A percentile compares a stretch with the other conserved stretches of the same genome.
These are phyloP conservation scores for Sebastes variabilis DNA, from an alignment of 2,797 vertebrate species.

Conservation along the genomic window DNA sequence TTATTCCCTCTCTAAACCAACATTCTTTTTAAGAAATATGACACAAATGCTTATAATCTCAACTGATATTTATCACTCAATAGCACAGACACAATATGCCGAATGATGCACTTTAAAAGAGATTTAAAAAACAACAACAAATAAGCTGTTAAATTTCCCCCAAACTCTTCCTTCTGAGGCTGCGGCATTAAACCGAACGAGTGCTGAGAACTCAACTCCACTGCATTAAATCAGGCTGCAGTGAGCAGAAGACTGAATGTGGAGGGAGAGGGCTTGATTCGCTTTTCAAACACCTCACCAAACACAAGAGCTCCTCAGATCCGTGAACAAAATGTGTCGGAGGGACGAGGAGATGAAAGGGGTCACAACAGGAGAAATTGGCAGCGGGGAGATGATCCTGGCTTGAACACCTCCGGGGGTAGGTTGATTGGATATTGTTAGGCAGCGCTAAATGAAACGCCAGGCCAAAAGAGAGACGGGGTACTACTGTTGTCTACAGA, in stretches of 20 bases:
- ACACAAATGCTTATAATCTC: background rate
- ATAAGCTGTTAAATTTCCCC: slow-evolving; percentile 37
- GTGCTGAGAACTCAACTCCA: slow-evolving; percentile 53
- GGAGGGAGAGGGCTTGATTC: slow-evolving; percentile 43
- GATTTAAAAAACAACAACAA: background rate
- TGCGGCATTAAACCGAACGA: slow-evolving; percentile 48
- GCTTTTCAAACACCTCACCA: slow-evolving; percentile 50
- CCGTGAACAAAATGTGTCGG: slow-evolving; percentile 47
- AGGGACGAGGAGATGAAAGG: slow-evolving; percentile 53
- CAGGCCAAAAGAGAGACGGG: slow-evolving; percentile 39
- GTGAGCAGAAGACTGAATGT: slow-evolving; percentile 43
- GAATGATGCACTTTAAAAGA: background rate
- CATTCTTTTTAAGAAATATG: slow-evolving; percentile 9
- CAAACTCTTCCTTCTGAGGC: slow-evolving; percentile 36
- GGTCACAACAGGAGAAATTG: slow-evolving; percentile 51
- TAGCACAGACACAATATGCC: background rate
- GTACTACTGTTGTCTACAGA: slow-evolving; percentile 56
- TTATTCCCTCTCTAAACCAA: slow-evolving; percentile 16
- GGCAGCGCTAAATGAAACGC: slow-evolving; percentile 48
- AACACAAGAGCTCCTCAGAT: slow-evolving; percentile 57
- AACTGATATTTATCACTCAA: background rate
- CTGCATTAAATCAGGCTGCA: slow-evolving; percentile 65
- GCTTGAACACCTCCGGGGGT: slow-evolving; percentile 40
- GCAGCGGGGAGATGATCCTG: slow-evolving; percentile 39
- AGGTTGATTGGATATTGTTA: slow-evolving; percentile 65